Base-by-base conservation (phyloP, 2,888 invertebrate genomes). In the Prosopocoilus inquinatus region DNA sequence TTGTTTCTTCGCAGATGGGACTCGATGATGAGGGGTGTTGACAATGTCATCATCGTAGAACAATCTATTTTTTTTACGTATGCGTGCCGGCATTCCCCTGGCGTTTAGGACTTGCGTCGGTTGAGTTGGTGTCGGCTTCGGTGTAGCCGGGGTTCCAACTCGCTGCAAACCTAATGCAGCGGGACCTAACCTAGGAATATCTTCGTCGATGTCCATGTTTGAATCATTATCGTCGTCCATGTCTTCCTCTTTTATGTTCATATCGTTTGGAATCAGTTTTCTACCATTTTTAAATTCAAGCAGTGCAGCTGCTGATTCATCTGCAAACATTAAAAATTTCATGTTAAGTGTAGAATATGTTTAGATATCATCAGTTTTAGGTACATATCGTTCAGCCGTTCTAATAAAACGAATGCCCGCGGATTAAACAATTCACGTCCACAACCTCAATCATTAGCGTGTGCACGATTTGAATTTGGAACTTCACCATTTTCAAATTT, bases 41-140 rank as follows among this genome's bases (percentile, higher is more conserved):
- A 92, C 88, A 68, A 91, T 85, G 73, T 93, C 90, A 75, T 95
- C 94, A 75, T 94, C 94, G 76, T 87, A 94, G 74, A 94, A 94
- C 52, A 94, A 81, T 33, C 64, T 67, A 75, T 95, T 95, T 71
- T 91, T 90, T 76, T 94, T 95, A 32, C 94, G 83, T 63, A 94
- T 93, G 55, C 95, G 83, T 3, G 91, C 92, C 50, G 94, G 94
- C 91, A 92, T 93, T 44, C 93, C 93, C 68, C 93, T 82, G 1
- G 91, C 88, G 73, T 93, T 93, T 1, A 93, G 78, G 63, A 89
- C 87, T 75, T 90, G 89, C n/a, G 89, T 84, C 20, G 89, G 90
- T 71, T 86, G 88, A 33, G 81, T 81, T 3, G 83, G 82, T 67
- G 84, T 82, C 9, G 88, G 87, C 67, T 86, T 83, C 52, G 85